Evolutionary conservation across 1,140 invertebrate genomes (phyloP).

Genomic region (Atta cephalotes): DNA sequence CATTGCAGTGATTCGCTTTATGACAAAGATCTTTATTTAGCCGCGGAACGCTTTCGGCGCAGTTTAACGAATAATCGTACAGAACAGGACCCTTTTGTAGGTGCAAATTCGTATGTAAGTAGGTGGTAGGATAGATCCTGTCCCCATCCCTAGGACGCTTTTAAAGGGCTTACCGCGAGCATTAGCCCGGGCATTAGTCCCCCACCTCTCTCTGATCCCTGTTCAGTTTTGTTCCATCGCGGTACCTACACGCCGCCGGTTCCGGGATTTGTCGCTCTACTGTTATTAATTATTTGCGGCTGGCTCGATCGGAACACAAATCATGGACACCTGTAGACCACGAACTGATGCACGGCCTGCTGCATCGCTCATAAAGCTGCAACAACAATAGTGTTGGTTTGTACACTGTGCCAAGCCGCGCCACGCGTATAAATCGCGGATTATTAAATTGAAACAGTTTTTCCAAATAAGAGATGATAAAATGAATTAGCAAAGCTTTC

Average conservation of each 20-base stretch:
- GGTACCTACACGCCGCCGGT: slow-evolving; percentile 51
- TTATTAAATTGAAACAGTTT: slow-evolving; percentile 23
- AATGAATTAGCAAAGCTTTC: slow-evolving; percentile 4
- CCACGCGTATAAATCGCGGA: not conserved
- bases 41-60: slow-evolving; percentile 15
- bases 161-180: slow-evolving; percentile 74
- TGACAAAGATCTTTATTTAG: not conserved
- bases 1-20: slow-evolving; percentile 36
- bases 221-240: slow-evolving; percentile 69
- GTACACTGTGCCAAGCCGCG: not conserved
- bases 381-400: slow-evolving; percentile 33
- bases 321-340: slow-evolving; percentile 65
- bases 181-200: slow-evolving; percentile 71
- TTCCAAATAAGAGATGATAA: not conserved
- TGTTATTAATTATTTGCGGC: slow-evolving; percentile 74
- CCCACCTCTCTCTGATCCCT: slow-evolving; percentile 32
- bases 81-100: slow-evolving; percentile 65
- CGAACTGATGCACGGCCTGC: slow-evolving; percentile 26
- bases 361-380: slow-evolving; percentile 26
- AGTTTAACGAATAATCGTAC: slow-evolving; percentile 32
- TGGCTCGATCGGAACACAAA: slow-evolving; percentile 11
- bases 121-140: slow-evolving; percentile 61
- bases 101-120: slow-evolving; percentile 80
- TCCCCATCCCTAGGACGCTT: slow-evolving; percentile 62
- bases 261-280: slow-evolving; percentile 69